These are phyloP conservation scores for Ginglymostoma cirratum DNA, from an alignment of 2,113 vertebrate species.

Conservation along the genomic window DNA sequence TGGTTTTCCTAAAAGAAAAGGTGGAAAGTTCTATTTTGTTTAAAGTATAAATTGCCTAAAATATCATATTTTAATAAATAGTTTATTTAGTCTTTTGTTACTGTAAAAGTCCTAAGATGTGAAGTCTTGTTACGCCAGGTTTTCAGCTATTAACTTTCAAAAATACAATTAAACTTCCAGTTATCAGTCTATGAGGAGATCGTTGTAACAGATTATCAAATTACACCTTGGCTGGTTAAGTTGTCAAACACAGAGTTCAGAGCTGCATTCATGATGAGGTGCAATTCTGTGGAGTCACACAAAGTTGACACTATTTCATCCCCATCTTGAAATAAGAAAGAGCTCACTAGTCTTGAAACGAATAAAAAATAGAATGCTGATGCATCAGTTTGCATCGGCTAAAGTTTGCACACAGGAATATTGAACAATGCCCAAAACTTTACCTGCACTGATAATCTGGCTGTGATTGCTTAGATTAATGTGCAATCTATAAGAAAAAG, in stretches of 20 bases:
- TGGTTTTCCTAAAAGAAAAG: too few species aligned
- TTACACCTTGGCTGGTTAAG: neutral
- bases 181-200: neutral
- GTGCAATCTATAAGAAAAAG: constrained; percentile 66
- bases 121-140: neutral
- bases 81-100: neutral
- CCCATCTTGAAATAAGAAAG: neutral
- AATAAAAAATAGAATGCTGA: neutral
- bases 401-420: neutral
- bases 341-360: neutral
- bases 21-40: too few species aligned
- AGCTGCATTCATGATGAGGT: neutral
- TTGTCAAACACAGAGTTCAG: neutral
- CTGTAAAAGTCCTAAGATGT: neutral
- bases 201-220: neutral
- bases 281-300: too few species aligned
- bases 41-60: neutral
- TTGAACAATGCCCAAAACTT: neutral
- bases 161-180: neutral
- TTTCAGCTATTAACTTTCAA: neutral
- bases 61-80: neutral
- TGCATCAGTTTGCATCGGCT: neutral
- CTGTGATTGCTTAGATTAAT: constrained; percentile 42
- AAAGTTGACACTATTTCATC: neutral
- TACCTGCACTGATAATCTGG: neutral